These are phyloP conservation scores for Pterophyllum scalare DNA, from an alignment of 2,113 vertebrate species.

Conservation along the genomic window DNA sequence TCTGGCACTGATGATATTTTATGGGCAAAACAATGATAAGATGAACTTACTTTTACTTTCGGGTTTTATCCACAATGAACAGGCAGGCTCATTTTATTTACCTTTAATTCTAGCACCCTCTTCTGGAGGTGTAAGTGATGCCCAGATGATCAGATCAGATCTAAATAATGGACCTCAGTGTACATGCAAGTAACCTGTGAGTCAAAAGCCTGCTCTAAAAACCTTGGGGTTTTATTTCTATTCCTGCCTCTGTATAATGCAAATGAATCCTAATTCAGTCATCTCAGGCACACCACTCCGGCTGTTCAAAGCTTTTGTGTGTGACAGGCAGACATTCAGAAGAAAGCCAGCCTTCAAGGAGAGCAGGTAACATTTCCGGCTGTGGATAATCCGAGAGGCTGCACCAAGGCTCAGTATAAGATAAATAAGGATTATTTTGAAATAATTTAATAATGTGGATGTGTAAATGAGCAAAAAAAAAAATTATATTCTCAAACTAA, in stretches of 20 bases:
- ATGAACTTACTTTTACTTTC: slow-evolving; percentile 4
- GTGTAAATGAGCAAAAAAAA: not conserved
- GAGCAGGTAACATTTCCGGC: too few species aligned
- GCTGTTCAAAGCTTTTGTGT: too few species aligned
- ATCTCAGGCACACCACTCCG: too few species aligned
- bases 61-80: not conserved
- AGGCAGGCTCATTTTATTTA: not conserved
- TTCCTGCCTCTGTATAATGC: too few species aligned
- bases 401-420: not conserved
- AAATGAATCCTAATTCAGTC: too few species aligned
- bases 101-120: slow-evolving; percentile 24
- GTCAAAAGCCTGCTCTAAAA: not conserved
- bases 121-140: slow-evolving; percentile 6
- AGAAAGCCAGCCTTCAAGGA: too few species aligned
- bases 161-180: not conserved
- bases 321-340: too few species aligned
- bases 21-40: not conserved
- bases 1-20: not conserved
- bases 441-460: not conserved
- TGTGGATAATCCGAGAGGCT: not conserved
- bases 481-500: not conserved
- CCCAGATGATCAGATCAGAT: not conserved
- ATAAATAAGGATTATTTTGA: not conserved
- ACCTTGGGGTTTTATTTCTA: not conserved
- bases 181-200: not conserved